These are phyloP conservation scores for Nemotelus nigrinus DNA, from an alignment of 2,888 invertebrate species.

Conservation along the genomic window DNA sequence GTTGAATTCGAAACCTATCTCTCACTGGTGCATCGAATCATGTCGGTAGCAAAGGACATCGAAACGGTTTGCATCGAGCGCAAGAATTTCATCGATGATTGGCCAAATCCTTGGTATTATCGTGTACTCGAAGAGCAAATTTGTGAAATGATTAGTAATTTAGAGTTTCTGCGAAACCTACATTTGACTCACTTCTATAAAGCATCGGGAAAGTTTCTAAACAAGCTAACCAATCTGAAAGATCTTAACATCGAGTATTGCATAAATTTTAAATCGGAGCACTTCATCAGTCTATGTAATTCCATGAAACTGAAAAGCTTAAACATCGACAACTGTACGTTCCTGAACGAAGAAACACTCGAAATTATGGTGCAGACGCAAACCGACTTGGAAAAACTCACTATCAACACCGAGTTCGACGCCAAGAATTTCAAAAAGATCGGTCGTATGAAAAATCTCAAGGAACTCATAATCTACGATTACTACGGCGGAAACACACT, in stretches of 20 bases:
- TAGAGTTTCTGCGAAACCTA: constrained; percentile 2
- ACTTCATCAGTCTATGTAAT: constrained; percentile 2
- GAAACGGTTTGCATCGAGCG: constrained; percentile 9
- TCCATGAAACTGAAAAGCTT: background rate
- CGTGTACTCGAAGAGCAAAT: constrained; percentile 24
- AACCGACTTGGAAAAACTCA: constrained; percentile 8
- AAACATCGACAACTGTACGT: constrained; percentile 16
- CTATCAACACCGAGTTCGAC: constrained; percentile 20
- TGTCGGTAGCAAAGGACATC: constrained; percentile 15
- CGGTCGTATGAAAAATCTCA: constrained; percentile 22
- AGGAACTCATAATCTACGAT: constrained; percentile 19
- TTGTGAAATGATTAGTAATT: constrained; percentile 28
- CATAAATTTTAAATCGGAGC: constrained; percentile 13
- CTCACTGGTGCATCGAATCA: constrained; percentile 10
- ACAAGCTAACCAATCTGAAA: constrained; percentile 16
- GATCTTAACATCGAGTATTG: constrained; percentile 30
- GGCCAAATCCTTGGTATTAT: constrained; percentile 39
- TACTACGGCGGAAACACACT: constrained; percentile 16
- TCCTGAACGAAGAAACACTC: background rate
- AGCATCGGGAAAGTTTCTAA: constrained; percentile 24
- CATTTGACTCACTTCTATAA: constrained; percentile 29
- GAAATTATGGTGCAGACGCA: constrained; percentile 4
- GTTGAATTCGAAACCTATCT: constrained; percentile 11
- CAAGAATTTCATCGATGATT: constrained; percentile 25
- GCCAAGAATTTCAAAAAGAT: constrained; percentile 17